Conservation (phyloP, 92 coral and sea anemone species). For the Virgularia gustaviana region DNA sequence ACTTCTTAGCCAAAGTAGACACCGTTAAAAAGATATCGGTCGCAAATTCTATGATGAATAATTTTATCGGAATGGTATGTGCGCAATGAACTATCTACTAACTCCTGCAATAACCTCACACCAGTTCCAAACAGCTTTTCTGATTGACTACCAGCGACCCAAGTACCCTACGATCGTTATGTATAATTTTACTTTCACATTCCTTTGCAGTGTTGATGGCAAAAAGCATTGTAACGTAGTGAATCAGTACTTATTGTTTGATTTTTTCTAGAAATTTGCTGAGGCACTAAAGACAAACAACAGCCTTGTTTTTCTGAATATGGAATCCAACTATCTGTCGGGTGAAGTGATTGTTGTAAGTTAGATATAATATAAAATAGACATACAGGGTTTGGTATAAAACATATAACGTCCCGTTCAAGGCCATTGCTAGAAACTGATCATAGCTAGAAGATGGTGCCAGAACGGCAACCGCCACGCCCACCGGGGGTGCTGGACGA, state of each 20-base stretch:
- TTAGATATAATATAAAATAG: neutral
- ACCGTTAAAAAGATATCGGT: slow-evolving; percentile 25
- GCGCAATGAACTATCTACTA: too few species aligned
- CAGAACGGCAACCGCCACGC: too few species aligned
- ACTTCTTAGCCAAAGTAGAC: slow-evolving; percentile 13
- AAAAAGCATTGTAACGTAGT: neutral
- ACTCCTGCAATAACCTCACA: too few species aligned
- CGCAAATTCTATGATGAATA: slow-evolving; percentile 30
- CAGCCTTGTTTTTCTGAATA: slow-evolving; percentile 24
- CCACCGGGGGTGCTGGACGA: too few species aligned
- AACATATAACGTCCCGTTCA: too few species aligned
- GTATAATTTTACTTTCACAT: neutral
- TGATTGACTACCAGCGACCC: too few species aligned
- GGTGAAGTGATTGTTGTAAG: slow-evolving; percentile 33
- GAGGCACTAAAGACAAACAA: slow-evolving; percentile 21
- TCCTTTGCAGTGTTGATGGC: neutral
- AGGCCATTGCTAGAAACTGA: too few species aligned
- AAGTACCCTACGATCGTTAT: neutral
- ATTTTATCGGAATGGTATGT: slow-evolving; percentile 24
- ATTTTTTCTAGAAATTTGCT: slow-evolving; percentile 21
- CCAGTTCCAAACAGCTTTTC: too few species aligned
- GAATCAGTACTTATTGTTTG: neutral
- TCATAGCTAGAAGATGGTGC: too few species aligned
- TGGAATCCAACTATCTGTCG: slow-evolving; percentile 29
- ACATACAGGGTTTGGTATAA: too few species aligned